phyloP scores from a whole-genome alignment of 2,888 invertebrate genomes.

The Pseudococcus viburni region DNA sequence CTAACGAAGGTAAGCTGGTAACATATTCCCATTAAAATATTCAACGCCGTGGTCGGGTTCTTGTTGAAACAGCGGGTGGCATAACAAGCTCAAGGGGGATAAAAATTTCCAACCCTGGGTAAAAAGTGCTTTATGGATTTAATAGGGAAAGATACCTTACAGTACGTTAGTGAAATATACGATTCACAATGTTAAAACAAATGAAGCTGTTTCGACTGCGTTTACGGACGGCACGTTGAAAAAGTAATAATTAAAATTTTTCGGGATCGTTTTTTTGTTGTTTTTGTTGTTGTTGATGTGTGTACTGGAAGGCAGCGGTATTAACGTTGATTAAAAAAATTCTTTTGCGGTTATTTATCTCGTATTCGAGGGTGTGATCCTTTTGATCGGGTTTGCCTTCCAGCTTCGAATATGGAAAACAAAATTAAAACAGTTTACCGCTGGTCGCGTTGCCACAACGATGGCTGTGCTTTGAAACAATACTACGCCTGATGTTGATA shows the following conservation, averaged over 20 bases:
- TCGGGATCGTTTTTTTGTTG: neutral
- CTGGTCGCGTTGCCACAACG: neutral
- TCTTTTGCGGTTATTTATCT: constrained; percentile 45
- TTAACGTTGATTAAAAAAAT: constrained; percentile 43
- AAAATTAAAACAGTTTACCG: constrained; percentile 23
- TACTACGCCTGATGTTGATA: neutral
- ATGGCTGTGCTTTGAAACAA: constrained; percentile 10
- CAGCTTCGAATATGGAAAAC: constrained; percentile 3
- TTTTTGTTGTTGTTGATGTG: no score
- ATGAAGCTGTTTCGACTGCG: constrained; percentile 16
- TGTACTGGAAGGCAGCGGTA: neutral
- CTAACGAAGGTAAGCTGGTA: constrained; percentile 64
- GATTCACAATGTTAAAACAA: constrained; percentile 49
- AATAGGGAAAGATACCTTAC: constrained; percentile 51
- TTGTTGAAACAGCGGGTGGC: constrained; percentile 65
- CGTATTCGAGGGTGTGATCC: constrained; percentile 35
- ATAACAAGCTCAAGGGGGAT: constrained; percentile 63
- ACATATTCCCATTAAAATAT: constrained; percentile 65
- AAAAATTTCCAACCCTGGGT: constrained; percentile 62
- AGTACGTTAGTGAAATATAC: constrained; percentile 10
- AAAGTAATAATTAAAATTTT: constrained; percentile 48
- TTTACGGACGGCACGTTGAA: constrained; percentile 1
- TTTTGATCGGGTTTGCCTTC: neutral
- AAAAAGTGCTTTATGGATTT: constrained; percentile 59
- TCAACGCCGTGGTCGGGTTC: constrained; percentile 60